Evolutionary conservation across 2,797 vertebrate genomes (phyloP), one percentile per base, ranked within the genome.

Genomic region (Sebastes elongatus): DNA sequence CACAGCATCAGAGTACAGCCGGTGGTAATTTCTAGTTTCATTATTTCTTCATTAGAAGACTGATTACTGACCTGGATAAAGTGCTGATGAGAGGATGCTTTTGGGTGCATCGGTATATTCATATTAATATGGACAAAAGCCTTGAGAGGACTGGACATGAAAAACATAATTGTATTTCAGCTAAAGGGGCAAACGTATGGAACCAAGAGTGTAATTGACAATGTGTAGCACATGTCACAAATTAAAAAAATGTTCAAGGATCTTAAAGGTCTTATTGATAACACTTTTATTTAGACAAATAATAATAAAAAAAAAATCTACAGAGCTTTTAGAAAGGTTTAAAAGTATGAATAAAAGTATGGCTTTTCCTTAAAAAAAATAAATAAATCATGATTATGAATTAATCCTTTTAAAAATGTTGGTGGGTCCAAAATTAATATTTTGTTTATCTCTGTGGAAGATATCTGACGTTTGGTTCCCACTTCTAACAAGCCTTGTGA

Each of bases 1-100:
- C 67, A 78, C 46, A 53, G 78, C 64, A 76, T 35, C 61, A 77
- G 78, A 84, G 82, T 59, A 52, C 52, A 84, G 76, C 59, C 4
- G 22, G 64, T 60, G 74, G 66, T 67, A 1, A 52, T 67, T 52
- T 66, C 60, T 32, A 9, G n/a, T 80, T 74, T 65, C 38, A 75
- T 70, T 53, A 66, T 64, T 64, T 84, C 59, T 66, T 78, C 42
- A 74, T 79, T 77, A 53, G 9, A 57, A 46, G 52, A 30, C 25
- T 64, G n/a, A 69, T 57, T 56, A 25, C 27, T 35, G 38, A 69
- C n/a, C 57, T 60, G 35, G 7, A 73, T 81, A 30, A 60, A 7
- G 13, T 49, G 18, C 59, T 28, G 10, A 59, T 46, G 38, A 61
- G 14, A 68, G n/a, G 18, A 42, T 14, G 7, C 33, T 18, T 66